These are phyloP conservation scores for Erannis defoliaria DNA, from an alignment of 2,888 invertebrate genomes.

Conservation along the genomic window DNA sequence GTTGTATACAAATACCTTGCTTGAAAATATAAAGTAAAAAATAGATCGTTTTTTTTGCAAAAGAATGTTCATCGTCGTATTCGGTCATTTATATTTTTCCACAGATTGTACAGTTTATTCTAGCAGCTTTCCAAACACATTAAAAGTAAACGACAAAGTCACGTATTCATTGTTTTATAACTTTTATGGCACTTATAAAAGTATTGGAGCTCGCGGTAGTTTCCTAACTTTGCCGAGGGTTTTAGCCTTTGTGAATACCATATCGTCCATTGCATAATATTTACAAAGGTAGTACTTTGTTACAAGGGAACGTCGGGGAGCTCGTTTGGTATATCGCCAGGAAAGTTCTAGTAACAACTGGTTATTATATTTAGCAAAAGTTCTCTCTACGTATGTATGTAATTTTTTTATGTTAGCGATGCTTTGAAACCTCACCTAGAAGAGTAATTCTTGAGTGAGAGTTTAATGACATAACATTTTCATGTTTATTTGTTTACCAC, in stretches of 20 bases:
- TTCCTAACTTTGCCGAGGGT: conserved; percentile 35
- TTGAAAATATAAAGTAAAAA: too few relatives aligned
- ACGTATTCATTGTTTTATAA: conserved; percentile 45
- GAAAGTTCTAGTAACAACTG: conserved; percentile 11
- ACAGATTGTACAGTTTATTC: background rate
- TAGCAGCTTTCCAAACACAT: conserved; percentile 30
- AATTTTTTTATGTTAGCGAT: background rate
- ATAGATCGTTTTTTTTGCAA: too few relatives aligned
- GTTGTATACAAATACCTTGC: too few relatives aligned
- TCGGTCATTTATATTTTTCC: background rate
- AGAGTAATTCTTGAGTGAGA: background rate
- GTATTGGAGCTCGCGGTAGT: conserved; percentile 38
- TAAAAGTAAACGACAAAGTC: conserved; percentile 41
- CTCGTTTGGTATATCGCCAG: conserved; percentile 19
- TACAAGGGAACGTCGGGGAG: conserved; percentile 8
- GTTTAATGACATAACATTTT: background rate
- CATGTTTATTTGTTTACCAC: too few relatives aligned
- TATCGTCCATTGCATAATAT: conserved; percentile 33
- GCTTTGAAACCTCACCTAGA: background rate
- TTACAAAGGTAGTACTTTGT: conserved; percentile 21
- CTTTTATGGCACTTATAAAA: conserved; percentile 42
- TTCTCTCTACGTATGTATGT: background rate
- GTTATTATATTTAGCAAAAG: background rate
- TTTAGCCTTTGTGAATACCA: conserved; percentile 36
- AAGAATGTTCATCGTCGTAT: too few relatives aligned